These are phyloP conservation scores for Aphodius sticticus DNA, from an alignment of 2,888 invertebrate genomes.

Conservation along the genomic window DNA sequence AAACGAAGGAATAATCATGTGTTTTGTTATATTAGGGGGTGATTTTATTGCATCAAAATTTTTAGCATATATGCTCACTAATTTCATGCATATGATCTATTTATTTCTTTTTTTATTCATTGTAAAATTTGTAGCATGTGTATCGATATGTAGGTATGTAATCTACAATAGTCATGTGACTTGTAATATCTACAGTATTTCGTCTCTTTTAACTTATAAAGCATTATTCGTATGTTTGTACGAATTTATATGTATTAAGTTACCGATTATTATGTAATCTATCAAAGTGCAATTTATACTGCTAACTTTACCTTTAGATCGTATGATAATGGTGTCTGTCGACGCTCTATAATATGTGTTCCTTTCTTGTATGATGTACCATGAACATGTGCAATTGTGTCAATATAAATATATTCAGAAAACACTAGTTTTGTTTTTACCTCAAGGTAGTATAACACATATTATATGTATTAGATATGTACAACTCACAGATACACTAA, in stretches of 20 bases:
- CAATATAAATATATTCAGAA: neutral
- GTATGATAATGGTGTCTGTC: neutral
- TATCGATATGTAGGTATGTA: too few species aligned
- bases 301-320: neutral
- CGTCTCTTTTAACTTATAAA: neutral
- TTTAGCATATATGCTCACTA: too few species aligned
- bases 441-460: neutral
- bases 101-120: too few species aligned
- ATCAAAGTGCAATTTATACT: neutral
- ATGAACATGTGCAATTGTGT: neutral
- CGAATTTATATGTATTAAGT: neutral
- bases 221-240: neutral
- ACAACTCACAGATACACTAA: too few species aligned
- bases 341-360: neutral
- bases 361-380: neutral
- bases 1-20: neutral
- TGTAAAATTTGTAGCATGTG: too few species aligned
- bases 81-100: too few species aligned
- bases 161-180: too few species aligned
- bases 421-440: neutral
- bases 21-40: neutral
- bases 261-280: neutral
- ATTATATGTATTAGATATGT: too few species aligned
- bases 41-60: too few species aligned
- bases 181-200: neutral